Evolutionary conservation across 2,113 vertebrate species (phyloP).

Genomic region (Thamnophis sirtalis): DNA sequence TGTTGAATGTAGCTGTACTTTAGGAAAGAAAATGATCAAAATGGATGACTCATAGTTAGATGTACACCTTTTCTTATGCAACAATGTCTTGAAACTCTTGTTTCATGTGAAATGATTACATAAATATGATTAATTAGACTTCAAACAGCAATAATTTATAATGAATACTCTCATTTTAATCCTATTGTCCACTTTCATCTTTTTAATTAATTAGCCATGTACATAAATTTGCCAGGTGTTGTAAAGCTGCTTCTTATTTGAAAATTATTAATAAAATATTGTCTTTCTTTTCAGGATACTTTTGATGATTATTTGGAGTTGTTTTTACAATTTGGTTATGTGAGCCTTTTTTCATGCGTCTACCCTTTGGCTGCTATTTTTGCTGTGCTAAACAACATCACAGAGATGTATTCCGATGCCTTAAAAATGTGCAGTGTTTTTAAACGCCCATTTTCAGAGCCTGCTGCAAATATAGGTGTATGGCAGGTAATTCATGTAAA

Average conservation of each 20-base stretch:
- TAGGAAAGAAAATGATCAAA: not conserved
- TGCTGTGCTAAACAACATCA: conserved; percentile 92
- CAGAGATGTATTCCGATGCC: conserved; percentile 91
- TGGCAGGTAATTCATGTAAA: conserved; percentile 86
- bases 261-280: not conserved
- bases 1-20: not conserved
- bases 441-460: conserved; percentile 91
- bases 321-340: conserved; percentile 94
- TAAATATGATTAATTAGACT: not conserved
- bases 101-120: not conserved
- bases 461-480: conserved; percentile 87
- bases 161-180: not conserved
- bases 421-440: conserved; percentile 96
- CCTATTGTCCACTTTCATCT: not conserved
- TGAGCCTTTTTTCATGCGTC: conserved; percentile 96
- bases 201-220: not conserved
- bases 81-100: not conserved
- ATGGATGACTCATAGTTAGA: not conserved
- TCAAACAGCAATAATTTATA: not conserved
- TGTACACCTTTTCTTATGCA: not conserved
- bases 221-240: not conserved
- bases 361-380: conserved; percentile 93
- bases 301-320: conserved; percentile 97
- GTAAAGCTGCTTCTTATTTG: not conserved
- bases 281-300: conserved; percentile 79